Evolutionary conservation across 2,797 vertebrate genomes (phyloP).

Genomic region (Bovichtus diacanthus): DNA sequence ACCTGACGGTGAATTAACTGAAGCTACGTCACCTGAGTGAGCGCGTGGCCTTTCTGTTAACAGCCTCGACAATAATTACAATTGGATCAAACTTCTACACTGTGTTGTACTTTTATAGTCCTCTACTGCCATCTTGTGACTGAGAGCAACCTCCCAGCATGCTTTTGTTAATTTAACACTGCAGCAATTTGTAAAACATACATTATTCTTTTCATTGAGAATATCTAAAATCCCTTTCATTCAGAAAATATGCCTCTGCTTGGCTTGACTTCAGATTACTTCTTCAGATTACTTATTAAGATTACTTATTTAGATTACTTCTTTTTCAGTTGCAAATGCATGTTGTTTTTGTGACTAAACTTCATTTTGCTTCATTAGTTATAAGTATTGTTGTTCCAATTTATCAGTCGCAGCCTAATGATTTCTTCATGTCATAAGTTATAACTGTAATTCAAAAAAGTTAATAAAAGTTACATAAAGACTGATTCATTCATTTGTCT

Average conservation of each 20-base stretch:
- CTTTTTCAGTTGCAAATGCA: conserved; percentile 37
- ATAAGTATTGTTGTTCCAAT: neutral
- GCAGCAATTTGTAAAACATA: conserved; percentile 38
- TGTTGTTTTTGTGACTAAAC: conserved; percentile 15
- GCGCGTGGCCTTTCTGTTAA: conserved; percentile 33
- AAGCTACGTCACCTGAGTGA: conserved; percentile 32
- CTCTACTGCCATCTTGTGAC: conserved; percentile 82
- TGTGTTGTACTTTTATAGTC: conserved; percentile 8
- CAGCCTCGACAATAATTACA: conserved; percentile 30
- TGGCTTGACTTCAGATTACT: neutral
- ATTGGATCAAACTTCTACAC: conserved; percentile 33
- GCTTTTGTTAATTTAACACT: conserved; percentile 27
- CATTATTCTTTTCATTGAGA: neutral
- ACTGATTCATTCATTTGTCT: neutral
- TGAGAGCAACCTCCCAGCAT: conserved; percentile 30
- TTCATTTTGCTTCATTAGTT: conserved; percentile 4
- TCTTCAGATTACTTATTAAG: no score
- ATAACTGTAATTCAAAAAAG: conserved; percentile 1
- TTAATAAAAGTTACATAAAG: conserved; percentile 57
- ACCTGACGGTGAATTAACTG: conserved; percentile 25
- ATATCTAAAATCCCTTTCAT: conserved; percentile 3
- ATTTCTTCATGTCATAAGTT: conserved; percentile 10
- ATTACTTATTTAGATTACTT: neutral
- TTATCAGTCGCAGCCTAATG: neutral
- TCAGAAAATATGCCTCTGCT: conserved; percentile 8